A percentile compares a stretch with the other conserved stretches of the same genome.
These are phyloP conservation scores for Lophochroa leadbeateri DNA, from an alignment of 2,113 vertebrate species.

Conservation along the genomic window DNA sequence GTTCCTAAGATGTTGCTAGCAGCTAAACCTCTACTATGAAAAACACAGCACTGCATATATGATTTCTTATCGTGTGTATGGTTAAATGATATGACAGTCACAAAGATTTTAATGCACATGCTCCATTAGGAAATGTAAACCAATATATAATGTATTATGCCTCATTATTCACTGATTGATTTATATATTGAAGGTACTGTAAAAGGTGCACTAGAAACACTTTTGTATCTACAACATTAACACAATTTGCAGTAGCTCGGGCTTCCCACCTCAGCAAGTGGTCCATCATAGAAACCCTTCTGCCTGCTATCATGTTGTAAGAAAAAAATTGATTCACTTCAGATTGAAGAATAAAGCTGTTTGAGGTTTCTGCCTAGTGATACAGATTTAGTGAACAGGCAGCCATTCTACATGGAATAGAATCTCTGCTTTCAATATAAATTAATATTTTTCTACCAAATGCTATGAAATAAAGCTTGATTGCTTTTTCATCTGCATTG, in stretches of 20 bases:
- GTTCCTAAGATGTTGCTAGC: not conserved
- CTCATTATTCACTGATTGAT: not conserved
- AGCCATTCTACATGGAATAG: not conserved
- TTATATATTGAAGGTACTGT: not conserved
- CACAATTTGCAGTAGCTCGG: not conserved
- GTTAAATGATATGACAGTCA: not conserved
- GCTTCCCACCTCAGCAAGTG: not conserved
- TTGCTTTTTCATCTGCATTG: constrained; percentile 4
- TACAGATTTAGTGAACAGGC: constrained; percentile 12
- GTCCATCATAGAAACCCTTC: not conserved
- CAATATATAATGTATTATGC: not conserved
- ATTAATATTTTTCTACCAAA: constrained; percentile 29
- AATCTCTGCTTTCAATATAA: not conserved
- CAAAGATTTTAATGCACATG: not conserved
- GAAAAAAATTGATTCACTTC: not conserved
- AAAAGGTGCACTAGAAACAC: not conserved
- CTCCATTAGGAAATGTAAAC: not conserved
- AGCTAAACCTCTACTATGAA: not conserved
- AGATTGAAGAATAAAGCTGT: constrained; percentile 22
- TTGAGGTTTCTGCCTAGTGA: not conserved
- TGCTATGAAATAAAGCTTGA: not conserved
- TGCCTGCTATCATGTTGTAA: not conserved
- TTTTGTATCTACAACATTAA: not conserved
- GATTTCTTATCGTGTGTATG: not conserved
- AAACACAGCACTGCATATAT: not conserved